Percentiles rank a stretch among this genome's conserved stretches.
Evolutionary conservation across 2,797 vertebrate genomes (phyloP).

Genomic region (Loris lydekkerianus): DNA sequence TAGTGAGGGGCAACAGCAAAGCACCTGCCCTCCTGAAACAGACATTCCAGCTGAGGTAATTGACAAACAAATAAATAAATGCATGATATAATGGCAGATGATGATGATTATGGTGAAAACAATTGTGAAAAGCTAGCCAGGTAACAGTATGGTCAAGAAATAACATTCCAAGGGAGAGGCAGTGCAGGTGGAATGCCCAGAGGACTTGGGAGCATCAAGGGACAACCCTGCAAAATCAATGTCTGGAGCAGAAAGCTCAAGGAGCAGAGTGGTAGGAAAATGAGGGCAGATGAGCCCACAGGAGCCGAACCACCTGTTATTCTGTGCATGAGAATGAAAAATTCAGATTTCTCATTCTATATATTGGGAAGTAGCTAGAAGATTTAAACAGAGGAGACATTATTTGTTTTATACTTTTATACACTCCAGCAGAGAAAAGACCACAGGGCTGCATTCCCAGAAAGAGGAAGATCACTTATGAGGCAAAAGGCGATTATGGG

Average conservation of each 20-base stretch:
- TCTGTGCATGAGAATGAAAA: neutral
- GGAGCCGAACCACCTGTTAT: too few species aligned
- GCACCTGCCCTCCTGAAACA: neutral
- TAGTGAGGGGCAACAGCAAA: neutral
- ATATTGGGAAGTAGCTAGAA: neutral
- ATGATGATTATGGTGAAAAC: neutral
- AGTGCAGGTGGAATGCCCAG: neutral
- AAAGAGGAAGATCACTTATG: neutral
- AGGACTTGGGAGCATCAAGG: neutral
- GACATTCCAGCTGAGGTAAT: neutral
- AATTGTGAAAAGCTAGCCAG: neutral
- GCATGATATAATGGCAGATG: neutral
- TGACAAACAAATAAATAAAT: neutral
- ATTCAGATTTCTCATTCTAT: neutral
- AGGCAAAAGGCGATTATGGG: neutral
- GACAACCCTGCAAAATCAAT: neutral
- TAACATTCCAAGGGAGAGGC: neutral
- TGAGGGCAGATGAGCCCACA: too few species aligned
- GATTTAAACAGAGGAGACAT: neutral
- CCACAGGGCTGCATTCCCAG: neutral
- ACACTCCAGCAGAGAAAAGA: neutral
- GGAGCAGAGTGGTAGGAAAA: neutral
- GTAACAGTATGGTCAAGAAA: neutral
- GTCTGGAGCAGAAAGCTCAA: neutral
- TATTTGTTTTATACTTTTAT: neutral